phyloP scores from a whole-genome alignment of 2,113 vertebrate species.

The Ranitomeya imitator region DNA sequence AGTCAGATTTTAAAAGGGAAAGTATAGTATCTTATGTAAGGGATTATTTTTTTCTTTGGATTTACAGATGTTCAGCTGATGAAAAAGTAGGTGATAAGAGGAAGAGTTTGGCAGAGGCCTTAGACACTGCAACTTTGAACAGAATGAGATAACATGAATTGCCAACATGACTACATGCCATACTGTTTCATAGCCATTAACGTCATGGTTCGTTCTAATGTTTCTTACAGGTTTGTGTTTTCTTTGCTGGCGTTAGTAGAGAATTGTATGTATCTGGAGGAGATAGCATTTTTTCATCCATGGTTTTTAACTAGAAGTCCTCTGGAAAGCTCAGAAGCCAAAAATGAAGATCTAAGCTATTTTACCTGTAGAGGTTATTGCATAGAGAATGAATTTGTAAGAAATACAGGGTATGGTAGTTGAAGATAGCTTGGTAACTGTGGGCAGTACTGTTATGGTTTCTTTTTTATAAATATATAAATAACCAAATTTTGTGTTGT shows the following conservation, averaged over 20 bases:
- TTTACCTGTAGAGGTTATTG: not conserved
- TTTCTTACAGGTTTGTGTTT: not conserved
- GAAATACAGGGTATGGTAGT: not conserved
- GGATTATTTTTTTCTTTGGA: not conserved
- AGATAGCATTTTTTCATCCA: not conserved
- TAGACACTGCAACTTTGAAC: not conserved
- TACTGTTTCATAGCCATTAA: not conserved
- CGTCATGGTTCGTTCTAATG: not conserved
- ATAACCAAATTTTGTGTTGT: not conserved
- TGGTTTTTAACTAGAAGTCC: not conserved
- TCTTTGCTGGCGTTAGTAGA: not conserved
- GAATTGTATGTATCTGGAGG: not conserved
- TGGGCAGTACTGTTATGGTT: not conserved
- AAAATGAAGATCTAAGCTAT: not conserved
- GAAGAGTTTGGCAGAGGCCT: not conserved
- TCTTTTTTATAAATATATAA: not conserved
- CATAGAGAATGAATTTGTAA: not conserved
- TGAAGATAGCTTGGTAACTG: not conserved
- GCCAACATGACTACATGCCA: not conserved
- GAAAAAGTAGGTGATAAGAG: not conserved
- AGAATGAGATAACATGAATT: not conserved
- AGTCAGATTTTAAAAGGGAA: not conserved
- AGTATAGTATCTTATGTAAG: too few species aligned
- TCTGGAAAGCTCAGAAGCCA: conserved; percentile 7
- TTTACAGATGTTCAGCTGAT: not conserved